These are phyloP conservation scores for Rhynchomys soricoides DNA, from an alignment of 2,113 vertebrate species.

Conservation along the genomic window DNA sequence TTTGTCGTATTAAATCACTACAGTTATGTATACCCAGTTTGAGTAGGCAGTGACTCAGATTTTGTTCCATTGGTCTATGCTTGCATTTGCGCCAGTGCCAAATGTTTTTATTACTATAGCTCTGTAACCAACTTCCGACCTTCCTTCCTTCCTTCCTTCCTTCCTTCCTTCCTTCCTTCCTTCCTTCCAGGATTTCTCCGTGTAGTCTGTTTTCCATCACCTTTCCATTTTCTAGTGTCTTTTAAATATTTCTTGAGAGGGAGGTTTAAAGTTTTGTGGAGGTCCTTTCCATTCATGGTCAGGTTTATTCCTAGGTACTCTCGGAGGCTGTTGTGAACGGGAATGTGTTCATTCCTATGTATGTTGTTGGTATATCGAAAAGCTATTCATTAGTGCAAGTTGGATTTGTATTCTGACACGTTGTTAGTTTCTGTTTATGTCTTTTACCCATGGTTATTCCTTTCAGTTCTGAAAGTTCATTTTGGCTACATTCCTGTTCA, in stretches of 20 bases:
- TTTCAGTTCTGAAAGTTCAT: slow-evolving; percentile 39
- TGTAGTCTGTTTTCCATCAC: neutral
- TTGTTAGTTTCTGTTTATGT: neutral
- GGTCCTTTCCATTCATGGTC: neutral
- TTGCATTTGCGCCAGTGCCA: neutral
- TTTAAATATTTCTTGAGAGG: neutral
- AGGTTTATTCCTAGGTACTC: neutral
- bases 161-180: too few relatives aligned
- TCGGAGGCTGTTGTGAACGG: neutral
- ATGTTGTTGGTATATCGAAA: neutral
- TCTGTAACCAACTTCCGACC: neutral
- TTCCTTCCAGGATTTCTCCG: neutral
- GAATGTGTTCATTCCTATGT: neutral
- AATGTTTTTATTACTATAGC: neutral
- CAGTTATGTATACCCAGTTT: neutral
- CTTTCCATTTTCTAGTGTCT: neutral
- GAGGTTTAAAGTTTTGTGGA: neutral
- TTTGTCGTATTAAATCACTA: neutral
- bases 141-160: too few relatives aligned
- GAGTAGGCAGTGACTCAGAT: neutral
- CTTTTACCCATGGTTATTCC: neutral
- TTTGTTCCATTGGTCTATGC: neutral
- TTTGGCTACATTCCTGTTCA: slow-evolving; percentile 1
- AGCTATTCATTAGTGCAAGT: neutral
- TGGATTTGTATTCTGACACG: neutral